Base-by-base conservation (phyloP, 2,888 invertebrate genomes). In the Pherbina coryleti region DNA sequence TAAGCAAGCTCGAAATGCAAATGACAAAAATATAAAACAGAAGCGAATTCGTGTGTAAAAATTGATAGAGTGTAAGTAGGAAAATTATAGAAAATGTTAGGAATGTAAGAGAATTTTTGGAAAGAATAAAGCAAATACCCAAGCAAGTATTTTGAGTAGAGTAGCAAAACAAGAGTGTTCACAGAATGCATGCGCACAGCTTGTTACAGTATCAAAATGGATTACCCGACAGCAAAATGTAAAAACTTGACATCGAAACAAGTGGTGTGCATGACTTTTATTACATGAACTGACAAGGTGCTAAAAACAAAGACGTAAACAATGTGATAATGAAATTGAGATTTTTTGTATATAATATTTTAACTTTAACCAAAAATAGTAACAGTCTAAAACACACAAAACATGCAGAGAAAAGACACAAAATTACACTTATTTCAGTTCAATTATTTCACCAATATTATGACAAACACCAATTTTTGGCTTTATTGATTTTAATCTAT, bases 221-320 rank as follows among this genome's bases (percentile, higher is more conserved):
- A 57, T 19, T 19, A 1, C 9, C 9, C 9, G 28, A 8, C 2
- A 22, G 28, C 5, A 60, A 60, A 28, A 28, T 14, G 19, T 7
- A 37, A 78, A 78, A 78, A 76, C 75, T 78, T 73, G 14, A 78
- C 28, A 74, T 71, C 28, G 76, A 77, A 76, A 70, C 74, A 79
- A 77, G 34, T 28, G 19, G 19, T 34, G 34, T 66, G 17, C n/a
- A 62, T 55, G 60, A 70, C 49, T 79, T 77, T 77, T 31, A 73
- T 31, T 71, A 17, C 44, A 64, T 62, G 14, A 78, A 76, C 79
- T 78, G 79, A 86, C 84, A 81, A 86, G 89, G 89, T 89, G 89
- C 89, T 89, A 89, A 86, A 85, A 87, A 88, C 88, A 88, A 89
- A 89, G 86, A 87, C 86, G 89, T 87, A 89, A 87, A 89, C 89